phyloP scores from a whole-genome alignment of 2,888 invertebrate genomes.

The Clunio marinus region DNA sequence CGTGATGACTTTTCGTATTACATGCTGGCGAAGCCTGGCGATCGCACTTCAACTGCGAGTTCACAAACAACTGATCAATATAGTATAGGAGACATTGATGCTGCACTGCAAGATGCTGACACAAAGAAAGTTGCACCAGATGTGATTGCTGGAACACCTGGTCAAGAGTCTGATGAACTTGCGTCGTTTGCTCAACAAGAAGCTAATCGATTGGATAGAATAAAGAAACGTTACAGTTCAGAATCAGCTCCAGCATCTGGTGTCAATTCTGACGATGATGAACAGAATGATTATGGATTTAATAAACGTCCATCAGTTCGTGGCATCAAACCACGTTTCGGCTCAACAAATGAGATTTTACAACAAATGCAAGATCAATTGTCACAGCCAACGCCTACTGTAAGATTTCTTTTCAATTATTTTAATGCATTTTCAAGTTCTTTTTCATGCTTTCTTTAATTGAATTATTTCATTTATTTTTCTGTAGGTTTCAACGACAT shows the following conservation, averaged over 20 bases:
- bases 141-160: constrained; percentile 63
- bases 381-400: constrained; percentile 47
- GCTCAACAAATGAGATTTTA: constrained; percentile 72
- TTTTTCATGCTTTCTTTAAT: not conserved
- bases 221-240: constrained; percentile 67
- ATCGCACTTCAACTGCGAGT: constrained; percentile 59
- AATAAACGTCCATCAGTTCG: constrained; percentile 83
- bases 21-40: constrained; percentile 55
- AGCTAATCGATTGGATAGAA: constrained; percentile 73
- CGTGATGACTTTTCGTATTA: constrained; percentile 59
- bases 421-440: not conserved
- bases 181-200: constrained; percentile 82
- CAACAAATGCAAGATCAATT: constrained; percentile 75
- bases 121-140: constrained; percentile 64
- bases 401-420: constrained; percentile 45
- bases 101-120: constrained; percentile 57
- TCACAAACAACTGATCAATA: constrained; percentile 61
- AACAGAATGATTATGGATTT: constrained; percentile 86
- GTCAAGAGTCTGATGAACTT: constrained; percentile 67
- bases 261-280: constrained; percentile 60
- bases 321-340: constrained; percentile 82
- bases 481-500: constrained; percentile 45
- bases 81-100: constrained; percentile 59
- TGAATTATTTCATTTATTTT: constrained; percentile 33
- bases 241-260: constrained; percentile 48